Conservation (phyloP, 2,888 invertebrate species). For the Eupithecia subfuscata region DNA sequence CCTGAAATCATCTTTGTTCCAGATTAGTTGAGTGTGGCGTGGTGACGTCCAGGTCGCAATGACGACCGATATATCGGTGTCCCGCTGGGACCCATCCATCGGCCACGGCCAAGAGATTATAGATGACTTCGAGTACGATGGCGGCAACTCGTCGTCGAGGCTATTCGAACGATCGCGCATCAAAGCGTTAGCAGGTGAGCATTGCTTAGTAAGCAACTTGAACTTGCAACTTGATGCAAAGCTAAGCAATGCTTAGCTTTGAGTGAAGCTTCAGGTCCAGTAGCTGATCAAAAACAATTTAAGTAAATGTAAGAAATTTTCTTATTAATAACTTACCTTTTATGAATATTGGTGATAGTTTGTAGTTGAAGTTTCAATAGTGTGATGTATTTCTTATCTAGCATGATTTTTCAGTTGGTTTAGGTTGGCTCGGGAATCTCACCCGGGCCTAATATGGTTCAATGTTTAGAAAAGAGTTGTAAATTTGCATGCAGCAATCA, state of each 20-base stretch:
- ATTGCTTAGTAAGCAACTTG: not conserved
- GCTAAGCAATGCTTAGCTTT: constrained; percentile 47
- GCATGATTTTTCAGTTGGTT: not conserved
- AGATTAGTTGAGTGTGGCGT: constrained; percentile 78
- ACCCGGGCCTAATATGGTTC: not conserved
- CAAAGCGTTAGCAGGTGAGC: constrained; percentile 97
- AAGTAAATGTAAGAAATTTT: not conserved
- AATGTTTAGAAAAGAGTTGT: not conserved
- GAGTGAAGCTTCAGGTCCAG: not conserved
- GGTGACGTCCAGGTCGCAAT: constrained; percentile 85
- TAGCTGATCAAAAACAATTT: not conserved
- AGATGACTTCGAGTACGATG: constrained; percentile 99
- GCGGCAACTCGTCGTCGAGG: constrained; percentile 99
- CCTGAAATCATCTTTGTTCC: constrained; percentile 48
- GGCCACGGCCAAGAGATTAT: constrained; percentile 95
- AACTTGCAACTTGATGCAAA: too few relatives aligned
- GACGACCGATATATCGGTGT: constrained; percentile 99
- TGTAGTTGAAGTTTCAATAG: not conserved
- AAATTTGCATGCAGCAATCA: not conserved
- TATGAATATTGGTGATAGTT: not conserved
- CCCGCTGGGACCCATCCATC: constrained; percentile 97
- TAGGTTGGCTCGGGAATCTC: not conserved
- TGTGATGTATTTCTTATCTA: not conserved
- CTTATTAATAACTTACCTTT: not conserved
- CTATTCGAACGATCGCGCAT: constrained; percentile 99